phyloP scores from a whole-genome alignment of 2,888 invertebrate species.

The Mechanitis messenoides region DNA sequence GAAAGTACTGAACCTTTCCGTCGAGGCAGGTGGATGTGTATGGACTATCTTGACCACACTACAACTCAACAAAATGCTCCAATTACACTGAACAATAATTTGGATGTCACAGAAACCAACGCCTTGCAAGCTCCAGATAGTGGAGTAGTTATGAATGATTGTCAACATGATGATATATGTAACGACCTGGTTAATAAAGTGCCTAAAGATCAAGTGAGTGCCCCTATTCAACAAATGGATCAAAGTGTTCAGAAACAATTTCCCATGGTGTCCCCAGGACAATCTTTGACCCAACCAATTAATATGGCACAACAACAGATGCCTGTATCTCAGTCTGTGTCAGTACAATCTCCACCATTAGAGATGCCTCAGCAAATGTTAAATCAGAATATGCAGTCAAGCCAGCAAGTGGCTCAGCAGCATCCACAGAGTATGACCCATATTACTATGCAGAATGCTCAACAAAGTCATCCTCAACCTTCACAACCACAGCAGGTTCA shows the following conservation, averaged over 20 bases:
- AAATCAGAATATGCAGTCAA: slow-evolving; percentile 61
- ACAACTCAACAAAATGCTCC: slow-evolving; percentile 73
- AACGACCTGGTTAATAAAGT: slow-evolving; percentile 70
- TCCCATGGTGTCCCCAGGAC: slow-evolving; percentile 73
- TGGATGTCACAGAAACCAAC: slow-evolving; percentile 63
- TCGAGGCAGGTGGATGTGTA: slow-evolving; percentile 94
- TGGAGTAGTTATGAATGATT: slow-evolving; percentile 72
- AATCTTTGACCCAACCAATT: slow-evolving; percentile 69
- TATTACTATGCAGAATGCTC: slow-evolving; percentile 66
- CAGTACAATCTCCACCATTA: slow-evolving; percentile 71
- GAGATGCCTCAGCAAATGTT: slow-evolving; percentile 73
- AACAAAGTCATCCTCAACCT: slow-evolving; percentile 57
- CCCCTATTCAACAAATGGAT: slow-evolving; percentile 68
- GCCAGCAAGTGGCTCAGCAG: slow-evolving; percentile 66
- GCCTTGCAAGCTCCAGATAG: slow-evolving; percentile 68
- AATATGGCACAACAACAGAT: slow-evolving; percentile 67
- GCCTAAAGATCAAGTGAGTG: slow-evolving; percentile 69
- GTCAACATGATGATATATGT: slow-evolving; percentile 70
- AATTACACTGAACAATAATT: slow-evolving; percentile 67
- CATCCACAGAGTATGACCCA: slow-evolving; percentile 75
- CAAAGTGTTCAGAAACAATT: slow-evolving; percentile 72
- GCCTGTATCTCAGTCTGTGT: slow-evolving; percentile 64
- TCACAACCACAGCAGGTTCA: slow-evolving; percentile 70
- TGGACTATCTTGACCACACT: slow-evolving; percentile 94
- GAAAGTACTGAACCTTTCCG: slow-evolving; percentile 96